Evolutionary conservation across 2,888 invertebrate genomes (phyloP).

Genomic region (Cyclophora albipunctata): DNA sequence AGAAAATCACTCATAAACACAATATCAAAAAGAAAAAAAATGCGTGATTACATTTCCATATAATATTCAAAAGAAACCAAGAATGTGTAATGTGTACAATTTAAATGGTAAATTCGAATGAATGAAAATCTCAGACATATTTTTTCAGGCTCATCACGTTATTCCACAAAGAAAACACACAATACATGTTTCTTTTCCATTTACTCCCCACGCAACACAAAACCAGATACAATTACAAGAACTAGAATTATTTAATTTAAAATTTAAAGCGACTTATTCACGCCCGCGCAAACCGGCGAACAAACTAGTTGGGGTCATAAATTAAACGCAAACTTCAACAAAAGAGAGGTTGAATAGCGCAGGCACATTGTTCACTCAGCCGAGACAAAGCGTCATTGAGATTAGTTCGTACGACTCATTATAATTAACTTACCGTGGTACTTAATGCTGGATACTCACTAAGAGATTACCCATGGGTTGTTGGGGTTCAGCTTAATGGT

Average conservation of each 20-base stretch:
- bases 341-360: constrained; percentile 4
- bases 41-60: too few relatives aligned
- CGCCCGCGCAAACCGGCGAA: constrained; percentile 2
- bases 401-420: constrained; percentile 50
- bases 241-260: constrained; percentile 4
- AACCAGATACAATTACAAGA: too few relatives aligned
- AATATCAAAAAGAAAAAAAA: too few relatives aligned
- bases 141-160: too few relatives aligned
- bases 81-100: too few relatives aligned
- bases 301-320: constrained; percentile 5
- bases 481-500: neutral
- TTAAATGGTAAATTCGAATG: too few relatives aligned
- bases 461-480: neutral
- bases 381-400: constrained; percentile 55
- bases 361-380: constrained; percentile 55
- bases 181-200: too few relatives aligned
- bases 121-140: too few relatives aligned
- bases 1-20: too few relatives aligned
- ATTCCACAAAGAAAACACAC: too few relatives aligned
- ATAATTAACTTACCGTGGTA: constrained; percentile 40
- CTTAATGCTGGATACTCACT: neutral
- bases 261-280: constrained; percentile 11
- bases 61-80: too few relatives aligned
- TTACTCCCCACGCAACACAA: too few relatives aligned
- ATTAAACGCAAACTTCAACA: constrained; percentile 3